Base-by-base conservation (phyloP, 30 jellyfish, hydroid and myxozoan genomes). In the Hydractinia symbiolongicarpus region DNA sequence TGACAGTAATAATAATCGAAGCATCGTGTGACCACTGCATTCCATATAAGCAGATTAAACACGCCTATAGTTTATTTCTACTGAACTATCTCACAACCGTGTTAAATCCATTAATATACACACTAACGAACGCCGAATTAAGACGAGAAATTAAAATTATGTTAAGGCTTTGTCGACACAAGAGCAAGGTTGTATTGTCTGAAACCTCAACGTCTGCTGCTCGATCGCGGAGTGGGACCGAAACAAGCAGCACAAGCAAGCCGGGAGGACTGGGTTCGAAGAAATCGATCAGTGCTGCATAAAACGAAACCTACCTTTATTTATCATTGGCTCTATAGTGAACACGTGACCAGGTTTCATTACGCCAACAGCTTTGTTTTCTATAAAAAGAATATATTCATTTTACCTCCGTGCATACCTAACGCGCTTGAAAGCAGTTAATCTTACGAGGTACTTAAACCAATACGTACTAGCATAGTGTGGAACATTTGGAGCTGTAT, bases 271-370 rank as follows among this genome's bases (percentile, higher is more conserved):
- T 30, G 44, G 44, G 44, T 30, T 30, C 44, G 44, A 30, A 17
- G 16, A 16, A 17, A 73, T 73, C 74, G 17, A 16, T 21, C 4
- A 17, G 14, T 30, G 44, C 44, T 30, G 44, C 44, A 30, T 77
- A 10, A 52, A 53, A 13, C 15, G 51, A 20, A 7, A 20, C 95
- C 20, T 84, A 93, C 99, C 99, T 67, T 75, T 88, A 70, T 94
- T 94, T 60, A 94, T 94, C 99, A 94, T 94, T 76, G 99, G 99
- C 77, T 94, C 99, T 0, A 94, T 94, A 15, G 99, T 94, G 67
- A 94, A 94, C 86, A 94, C 99, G 86, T 94, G 99, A 49, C 99
- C 99, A 21, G 97, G 95, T 61, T 94, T 94, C 99, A 94, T 94
- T 4, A 94, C 78, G 4, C 97, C 97, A 61, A 89, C 97, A 11